Evolutionary conservation across 2,113 vertebrate species (phyloP).

Genomic region (Brachyhypopomus occidentalis): DNA sequence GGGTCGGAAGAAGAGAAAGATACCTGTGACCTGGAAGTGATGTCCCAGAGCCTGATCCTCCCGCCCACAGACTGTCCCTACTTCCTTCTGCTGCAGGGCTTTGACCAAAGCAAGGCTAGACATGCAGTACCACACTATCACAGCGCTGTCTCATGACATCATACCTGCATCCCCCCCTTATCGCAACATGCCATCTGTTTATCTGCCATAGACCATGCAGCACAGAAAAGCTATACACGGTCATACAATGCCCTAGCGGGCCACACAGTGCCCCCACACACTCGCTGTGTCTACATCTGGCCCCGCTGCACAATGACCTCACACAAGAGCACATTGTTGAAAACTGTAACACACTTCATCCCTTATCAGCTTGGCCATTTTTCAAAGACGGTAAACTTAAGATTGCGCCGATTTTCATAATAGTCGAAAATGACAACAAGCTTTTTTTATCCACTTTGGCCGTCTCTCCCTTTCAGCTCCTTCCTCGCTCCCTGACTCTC

Average conservation of each 20-base stretch:
- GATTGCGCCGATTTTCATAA: conserved; percentile 60
- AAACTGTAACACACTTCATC: conserved; percentile 76
- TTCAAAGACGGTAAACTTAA: conserved; percentile 56
- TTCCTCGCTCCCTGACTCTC: conserved; percentile 41
- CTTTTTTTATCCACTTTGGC: conserved; percentile 53
- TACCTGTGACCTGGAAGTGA: conserved; percentile 81
- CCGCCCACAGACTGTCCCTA: conserved; percentile 87
- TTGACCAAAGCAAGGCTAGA: conserved; percentile 83
- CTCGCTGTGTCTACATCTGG: conserved; percentile 67
- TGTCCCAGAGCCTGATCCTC: conserved; percentile 89
- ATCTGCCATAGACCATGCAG: conserved; percentile 65
- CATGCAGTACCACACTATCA: conserved; percentile 63
- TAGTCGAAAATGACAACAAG: conserved; percentile 68
- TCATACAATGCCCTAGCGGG: conserved; percentile 62
- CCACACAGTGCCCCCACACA: conserved; percentile 58
- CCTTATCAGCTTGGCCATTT: conserved; percentile 58
- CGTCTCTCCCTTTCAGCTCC: conserved; percentile 45
- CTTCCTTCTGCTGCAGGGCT: conserved; percentile 88
- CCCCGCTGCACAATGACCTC: conserved; percentile 73
- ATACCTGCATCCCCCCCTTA: conserved; percentile 75
- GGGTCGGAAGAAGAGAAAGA: conserved; percentile 68
- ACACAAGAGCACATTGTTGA: conserved; percentile 72
- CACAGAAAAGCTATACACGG: conserved; percentile 71
- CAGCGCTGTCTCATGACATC: conserved; percentile 68
- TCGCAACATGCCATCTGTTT: conserved; percentile 74